Percentiles rank a stretch among this genome's conserved stretches.
Evolutionary conservation across 2,888 invertebrate species (phyloP).

Genomic region (Rutpela maculata): DNA sequence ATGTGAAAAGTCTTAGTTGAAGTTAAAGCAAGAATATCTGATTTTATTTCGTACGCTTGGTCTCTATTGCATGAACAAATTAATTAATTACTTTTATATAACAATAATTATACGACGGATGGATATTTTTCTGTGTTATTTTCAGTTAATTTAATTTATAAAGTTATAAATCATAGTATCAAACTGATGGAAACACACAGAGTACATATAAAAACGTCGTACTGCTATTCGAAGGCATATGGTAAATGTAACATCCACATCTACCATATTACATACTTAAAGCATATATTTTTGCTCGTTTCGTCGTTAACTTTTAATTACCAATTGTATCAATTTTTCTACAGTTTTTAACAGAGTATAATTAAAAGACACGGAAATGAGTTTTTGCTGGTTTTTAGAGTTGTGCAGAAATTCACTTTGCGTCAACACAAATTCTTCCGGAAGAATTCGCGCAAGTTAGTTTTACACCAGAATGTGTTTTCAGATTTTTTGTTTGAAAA

Average conservation of each 20-base stretch:
- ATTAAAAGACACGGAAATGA: too few relatives aligned
- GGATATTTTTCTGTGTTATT: not conserved
- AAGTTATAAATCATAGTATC: not conserved
- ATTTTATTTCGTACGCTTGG: conserved; percentile 22
- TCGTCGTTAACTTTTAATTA: not conserved
- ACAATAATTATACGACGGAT: conserved; percentile 14
- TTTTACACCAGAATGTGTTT: too few relatives aligned
- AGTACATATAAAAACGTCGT: not conserved
- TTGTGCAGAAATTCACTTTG: too few relatives aligned
- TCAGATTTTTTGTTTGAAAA: too few relatives aligned
- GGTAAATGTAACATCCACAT: not conserved
- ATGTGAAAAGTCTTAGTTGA: not conserved
- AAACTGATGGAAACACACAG: not conserved
- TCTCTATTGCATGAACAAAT: conserved; percentile 12
- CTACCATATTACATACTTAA: not conserved
- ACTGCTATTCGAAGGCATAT: not conserved
- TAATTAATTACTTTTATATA: conserved; percentile 7
- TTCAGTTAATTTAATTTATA: conserved; percentile 1
- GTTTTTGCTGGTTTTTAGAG: too few relatives aligned
- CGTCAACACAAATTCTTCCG: too few relatives aligned
- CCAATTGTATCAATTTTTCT: too few relatives aligned
- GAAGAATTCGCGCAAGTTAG: too few relatives aligned
- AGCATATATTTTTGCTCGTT: not conserved
- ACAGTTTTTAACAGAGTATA: too few relatives aligned
- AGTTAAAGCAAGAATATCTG: conserved; percentile 6